Base-by-base conservation (phyloP, 1,140 invertebrate genomes). In the Ostrea denselamellosa region DNA sequence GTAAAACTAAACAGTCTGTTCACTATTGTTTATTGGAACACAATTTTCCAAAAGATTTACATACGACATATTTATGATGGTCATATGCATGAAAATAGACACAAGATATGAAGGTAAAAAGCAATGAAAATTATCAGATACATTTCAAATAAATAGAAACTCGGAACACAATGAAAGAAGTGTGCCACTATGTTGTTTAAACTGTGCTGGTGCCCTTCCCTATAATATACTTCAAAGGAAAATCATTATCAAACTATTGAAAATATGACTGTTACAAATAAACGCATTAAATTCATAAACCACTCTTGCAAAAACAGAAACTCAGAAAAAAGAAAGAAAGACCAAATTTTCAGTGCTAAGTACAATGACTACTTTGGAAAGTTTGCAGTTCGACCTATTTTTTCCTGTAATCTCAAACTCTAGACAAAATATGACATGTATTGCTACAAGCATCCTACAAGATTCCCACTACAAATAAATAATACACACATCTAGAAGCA, bases 1-100 rank as follows among this genome's bases (percentile, higher is more conserved):
- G 34, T 44, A 1, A 2, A 44, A 44, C 34, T 44, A 44, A 44
- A 5, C 34, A 44, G 5, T 44, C 7, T 77, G 25, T 77, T 34
- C 68, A 77, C 68, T 77, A 77, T 77, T 77, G 68, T 77, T 77
- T 77, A 77, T 34, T 77, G 25, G 25, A 77, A 77, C 65, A 71
- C 68, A 77, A 17, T 77, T 77, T 77, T 77, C 25, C 68, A 28
- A 77, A 34, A 77, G 56, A 77, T 25, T 77, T 77, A 77, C 68
- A 77, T 77, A 77, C 68, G 68, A 77, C 68, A 77, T 28, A 77
- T 77, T 77, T 77, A 22, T 34, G 68, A 77, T 77, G 68, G 22
- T 71, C 65, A 71, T 71, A 77, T 77, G 68, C 22, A 77, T 28
- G 25, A 8, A 34, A 28, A 77, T 25, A 10, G 25, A 77, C 22